These are phyloP conservation scores for Panthera tigris DNA, from an alignment of 2,113 vertebrate genomes.

Conservation along the genomic window DNA sequence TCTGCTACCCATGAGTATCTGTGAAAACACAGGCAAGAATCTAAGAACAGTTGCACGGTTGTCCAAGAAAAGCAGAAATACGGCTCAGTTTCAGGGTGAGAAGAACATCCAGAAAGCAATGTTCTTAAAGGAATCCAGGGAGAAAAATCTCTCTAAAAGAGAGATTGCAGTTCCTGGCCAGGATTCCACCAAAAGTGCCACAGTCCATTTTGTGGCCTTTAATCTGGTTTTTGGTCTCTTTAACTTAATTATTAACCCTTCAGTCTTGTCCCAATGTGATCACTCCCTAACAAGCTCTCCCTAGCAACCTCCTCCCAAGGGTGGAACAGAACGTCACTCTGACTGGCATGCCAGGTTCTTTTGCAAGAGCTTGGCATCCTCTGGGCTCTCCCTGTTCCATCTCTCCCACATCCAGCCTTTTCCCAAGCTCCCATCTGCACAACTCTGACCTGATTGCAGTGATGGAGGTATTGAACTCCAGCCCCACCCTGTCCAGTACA, in stretches of 20 bases:
- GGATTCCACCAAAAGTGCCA: neutral
- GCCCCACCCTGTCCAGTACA: neutral
- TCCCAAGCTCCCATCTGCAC: neutral
- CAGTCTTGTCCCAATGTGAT: neutral
- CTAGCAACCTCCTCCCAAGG: neutral
- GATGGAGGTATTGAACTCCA: neutral
- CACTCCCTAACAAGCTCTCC: neutral
- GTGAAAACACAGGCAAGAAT: constrained; percentile 3
- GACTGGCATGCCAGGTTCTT: neutral
- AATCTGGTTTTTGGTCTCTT: neutral
- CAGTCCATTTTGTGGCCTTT: neutral
- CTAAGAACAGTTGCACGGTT: neutral
- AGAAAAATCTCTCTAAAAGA: neutral
- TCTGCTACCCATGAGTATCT: constrained; percentile 10
- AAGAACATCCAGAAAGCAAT: neutral
- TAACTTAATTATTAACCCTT: neutral
- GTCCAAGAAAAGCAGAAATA: constrained; percentile 44
- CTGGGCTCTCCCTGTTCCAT: neutral
- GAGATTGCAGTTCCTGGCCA: neutral
- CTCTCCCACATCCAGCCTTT: neutral
- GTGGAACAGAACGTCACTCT: neutral
- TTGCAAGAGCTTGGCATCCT: constrained; percentile 33
- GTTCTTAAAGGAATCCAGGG: neutral
- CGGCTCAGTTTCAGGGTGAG: neutral
- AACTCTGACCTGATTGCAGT: neutral